A percentile compares a stretch with the other conserved stretches of the same genome.
Conservation (phyloP, 1,140 invertebrate species). For the Medauroidea extradentata region DNA sequence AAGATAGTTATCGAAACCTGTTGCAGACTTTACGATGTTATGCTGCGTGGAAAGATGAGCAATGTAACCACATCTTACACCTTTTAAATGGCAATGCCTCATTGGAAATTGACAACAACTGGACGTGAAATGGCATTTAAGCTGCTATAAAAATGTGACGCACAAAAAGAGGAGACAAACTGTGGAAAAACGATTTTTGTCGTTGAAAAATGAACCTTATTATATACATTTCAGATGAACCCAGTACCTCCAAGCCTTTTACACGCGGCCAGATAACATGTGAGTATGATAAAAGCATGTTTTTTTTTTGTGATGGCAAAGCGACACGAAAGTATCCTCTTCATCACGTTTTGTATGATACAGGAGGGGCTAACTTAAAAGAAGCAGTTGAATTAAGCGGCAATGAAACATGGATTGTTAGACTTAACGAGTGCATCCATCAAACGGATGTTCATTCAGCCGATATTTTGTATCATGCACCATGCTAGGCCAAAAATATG, state of each 20-base stretch:
- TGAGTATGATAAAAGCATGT: slow-evolving; percentile 4
- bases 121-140: not conserved
- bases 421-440: slow-evolving; percentile 4
- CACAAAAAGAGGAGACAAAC: not conserved
- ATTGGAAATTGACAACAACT: not conserved
- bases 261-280: not conserved
- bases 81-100: not conserved
- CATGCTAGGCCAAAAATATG: no score
- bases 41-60: slow-evolving; percentile 3
- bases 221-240: not conserved
- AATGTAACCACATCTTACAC: not conserved
- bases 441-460: no score
- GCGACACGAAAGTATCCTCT: not conserved
- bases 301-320: slow-evolving; percentile 9
- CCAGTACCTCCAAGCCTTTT: not conserved
- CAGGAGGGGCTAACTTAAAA: slow-evolving; percentile 1
- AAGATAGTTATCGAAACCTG: not conserved
- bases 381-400: not conserved
- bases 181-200: not conserved
- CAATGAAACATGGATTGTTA: slow-evolving; percentile 4
- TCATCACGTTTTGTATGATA: slow-evolving; percentile 4
- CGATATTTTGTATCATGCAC: no score
- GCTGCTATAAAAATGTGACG: not conserved
- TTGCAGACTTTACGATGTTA: not conserved
- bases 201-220: not conserved